Conservation (phyloP, 2,797 vertebrate species). For the Pitangus sulphuratus region DNA sequence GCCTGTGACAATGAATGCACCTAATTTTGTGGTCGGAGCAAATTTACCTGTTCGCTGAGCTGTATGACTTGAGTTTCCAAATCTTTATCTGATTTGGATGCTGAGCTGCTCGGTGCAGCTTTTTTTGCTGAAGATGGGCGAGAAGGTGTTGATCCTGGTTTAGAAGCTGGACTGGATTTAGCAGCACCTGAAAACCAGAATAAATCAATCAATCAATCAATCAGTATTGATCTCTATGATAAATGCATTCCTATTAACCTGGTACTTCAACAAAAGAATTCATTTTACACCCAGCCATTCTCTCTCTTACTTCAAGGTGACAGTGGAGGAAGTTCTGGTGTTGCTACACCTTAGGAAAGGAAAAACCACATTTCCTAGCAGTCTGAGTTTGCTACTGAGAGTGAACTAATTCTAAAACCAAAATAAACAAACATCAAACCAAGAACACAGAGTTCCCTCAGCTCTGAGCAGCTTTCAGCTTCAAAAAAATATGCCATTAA, state of each 20-base stretch:
- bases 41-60: conserved; percentile 93
- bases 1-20: neutral
- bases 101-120: conserved; percentile 82
- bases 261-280: neutral
- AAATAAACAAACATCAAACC: neutral
- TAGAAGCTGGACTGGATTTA: conserved; percentile 88
- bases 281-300: neutral
- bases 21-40: neutral
- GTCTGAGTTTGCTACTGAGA: neutral
- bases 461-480: neutral
- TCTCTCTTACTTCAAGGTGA: neutral
- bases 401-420: neutral
- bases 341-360: neutral
- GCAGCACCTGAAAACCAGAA: conserved; percentile 85
- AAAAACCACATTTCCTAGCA: neutral
- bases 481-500: fast-evolving
- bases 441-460: neutral
- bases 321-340: neutral
- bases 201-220: neutral
- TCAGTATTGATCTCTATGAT: neutral
- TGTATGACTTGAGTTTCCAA: conserved; percentile 97
- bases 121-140: conserved; percentile 98
- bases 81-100: conserved; percentile 96
- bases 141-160: conserved; percentile 91
- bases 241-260: neutral